Conservation (phyloP, 2,797 vertebrate species). For the Cyprinodon diabolis region DNA sequence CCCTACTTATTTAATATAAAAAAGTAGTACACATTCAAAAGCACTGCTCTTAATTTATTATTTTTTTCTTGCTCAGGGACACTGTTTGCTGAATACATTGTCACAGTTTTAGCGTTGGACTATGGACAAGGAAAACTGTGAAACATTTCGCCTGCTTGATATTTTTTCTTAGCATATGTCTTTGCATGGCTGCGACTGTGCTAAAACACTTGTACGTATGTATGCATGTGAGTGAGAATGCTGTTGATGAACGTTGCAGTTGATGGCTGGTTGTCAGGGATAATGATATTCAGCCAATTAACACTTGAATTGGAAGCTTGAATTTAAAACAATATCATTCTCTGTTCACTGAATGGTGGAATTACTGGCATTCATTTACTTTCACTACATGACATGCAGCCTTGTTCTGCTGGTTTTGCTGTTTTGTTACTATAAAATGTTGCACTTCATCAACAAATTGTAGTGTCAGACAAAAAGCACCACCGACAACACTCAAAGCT, state of each 20-base stretch:
- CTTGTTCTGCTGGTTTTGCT: background rate
- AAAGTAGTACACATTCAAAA: slow-evolving; percentile 10
- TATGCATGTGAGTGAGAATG: slow-evolving; percentile 26
- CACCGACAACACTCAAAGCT: background rate
- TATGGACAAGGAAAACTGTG: slow-evolving; percentile 63
- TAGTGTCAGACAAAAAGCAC: background rate
- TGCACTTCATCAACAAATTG: background rate
- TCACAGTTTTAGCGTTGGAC: slow-evolving; percentile 70
- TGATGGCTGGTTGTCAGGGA: slow-evolving; percentile 37
- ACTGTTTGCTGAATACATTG: slow-evolving; percentile 47
- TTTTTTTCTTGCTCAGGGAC: slow-evolving; percentile 34
- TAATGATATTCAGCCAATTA: slow-evolving; percentile 42
- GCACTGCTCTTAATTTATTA: slow-evolving; percentile 10
- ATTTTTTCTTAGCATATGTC: slow-evolving; percentile 64
- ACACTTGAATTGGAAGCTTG: slow-evolving; percentile 29
- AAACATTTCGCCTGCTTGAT: slow-evolving; percentile 49
- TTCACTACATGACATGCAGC: background rate
- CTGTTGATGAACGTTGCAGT: slow-evolving; percentile 31
- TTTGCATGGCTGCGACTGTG: slow-evolving; percentile 45
- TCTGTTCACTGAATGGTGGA: slow-evolving; percentile 9
- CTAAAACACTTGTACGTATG: slow-evolving; percentile 14
- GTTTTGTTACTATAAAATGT: background rate
- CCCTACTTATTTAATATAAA: slow-evolving; percentile 51
- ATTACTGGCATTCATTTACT: slow-evolving; percentile 9
- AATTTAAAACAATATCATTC: slow-evolving; percentile 29